A percentile compares a stretch with the other conserved stretches of the same genome.
Conservation (phyloP, 2,888 invertebrate species). For the Perizoma flavofasciatum region DNA sequence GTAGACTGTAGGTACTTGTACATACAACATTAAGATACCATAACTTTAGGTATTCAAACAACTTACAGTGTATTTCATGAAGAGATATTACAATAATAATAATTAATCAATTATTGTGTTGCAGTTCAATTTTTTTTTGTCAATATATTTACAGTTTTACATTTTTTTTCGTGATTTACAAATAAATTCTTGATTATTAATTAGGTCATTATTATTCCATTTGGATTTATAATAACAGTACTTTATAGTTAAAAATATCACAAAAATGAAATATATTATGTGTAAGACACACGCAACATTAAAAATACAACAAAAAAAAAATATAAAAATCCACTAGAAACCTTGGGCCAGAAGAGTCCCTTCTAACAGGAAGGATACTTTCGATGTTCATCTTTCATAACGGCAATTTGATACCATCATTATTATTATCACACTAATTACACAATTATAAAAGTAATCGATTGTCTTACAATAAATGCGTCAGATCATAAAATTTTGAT, state of each 20-base stretch:
- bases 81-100: constrained; percentile 68
- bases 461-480: constrained; percentile 85
- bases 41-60: constrained; percentile 75
- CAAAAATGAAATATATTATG: constrained; percentile 85
- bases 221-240: constrained; percentile 84
- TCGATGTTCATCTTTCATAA: constrained; percentile 83
- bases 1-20: constrained; percentile 67
- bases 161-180: constrained; percentile 83
- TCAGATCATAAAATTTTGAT: constrained; percentile 84
- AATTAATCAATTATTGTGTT: constrained; percentile 77
- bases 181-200: constrained; percentile 84
- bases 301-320: constrained; percentile 83
- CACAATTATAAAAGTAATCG: constrained; percentile 83
- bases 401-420: constrained; percentile 82
- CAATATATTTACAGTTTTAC: constrained; percentile 84
- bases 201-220: constrained; percentile 83
- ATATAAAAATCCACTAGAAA: constrained; percentile 83
- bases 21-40: constrained; percentile 78
- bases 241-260: constrained; percentile 85
- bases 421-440: constrained; percentile 83
- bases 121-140: constrained; percentile 80
- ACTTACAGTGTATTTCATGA: constrained; percentile 80
- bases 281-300: constrained; percentile 85
- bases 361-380: constrained; percentile 84
- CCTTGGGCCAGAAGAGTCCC: constrained; percentile 82